These are phyloP conservation scores for Peromyscus melanophrys DNA, from an alignment of 2,797 vertebrate genomes.

Conservation along the genomic window DNA sequence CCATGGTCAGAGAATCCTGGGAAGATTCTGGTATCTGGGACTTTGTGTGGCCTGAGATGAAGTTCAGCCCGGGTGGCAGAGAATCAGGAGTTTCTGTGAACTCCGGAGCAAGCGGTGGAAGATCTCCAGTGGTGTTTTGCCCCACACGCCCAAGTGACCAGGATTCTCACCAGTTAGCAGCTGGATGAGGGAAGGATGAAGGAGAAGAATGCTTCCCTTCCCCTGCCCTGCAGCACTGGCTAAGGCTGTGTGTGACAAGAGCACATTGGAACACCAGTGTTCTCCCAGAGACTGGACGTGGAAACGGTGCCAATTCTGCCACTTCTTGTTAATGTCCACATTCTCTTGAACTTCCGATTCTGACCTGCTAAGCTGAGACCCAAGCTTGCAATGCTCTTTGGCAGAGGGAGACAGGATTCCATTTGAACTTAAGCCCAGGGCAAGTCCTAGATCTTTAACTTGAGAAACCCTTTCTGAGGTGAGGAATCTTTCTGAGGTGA, in stretches of 20 bases:
- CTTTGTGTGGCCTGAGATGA: not conserved
- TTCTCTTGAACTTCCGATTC: slow-evolving; percentile 19
- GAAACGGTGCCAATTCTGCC: not conserved
- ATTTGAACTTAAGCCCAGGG: slow-evolving; percentile 25
- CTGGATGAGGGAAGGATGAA: not conserved
- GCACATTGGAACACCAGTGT: not conserved
- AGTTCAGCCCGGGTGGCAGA: not conserved
- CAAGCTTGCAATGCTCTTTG: not conserved
- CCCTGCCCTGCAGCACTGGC: not conserved
- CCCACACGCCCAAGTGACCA: not conserved
- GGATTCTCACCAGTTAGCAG: not conserved
- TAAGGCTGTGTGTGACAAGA: not conserved
- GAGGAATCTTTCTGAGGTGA: not conserved
- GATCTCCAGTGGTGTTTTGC: not conserved
- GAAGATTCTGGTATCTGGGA: not conserved
- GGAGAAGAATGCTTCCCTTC: not conserved
- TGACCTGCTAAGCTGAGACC: not conserved
- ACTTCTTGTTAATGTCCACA: not conserved
- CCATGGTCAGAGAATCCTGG: not conserved
- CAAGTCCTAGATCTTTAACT: not conserved
- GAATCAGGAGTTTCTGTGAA: not conserved
- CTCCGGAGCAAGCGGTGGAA: not conserved
- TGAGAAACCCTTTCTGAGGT: not conserved
- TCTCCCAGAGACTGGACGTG: not conserved
- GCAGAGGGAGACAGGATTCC: not conserved